Evolutionary conservation across 2,888 invertebrate genomes (phyloP), one percentile per base, ranked within the genome.

Genomic region (Parochlus steinenii): DNA sequence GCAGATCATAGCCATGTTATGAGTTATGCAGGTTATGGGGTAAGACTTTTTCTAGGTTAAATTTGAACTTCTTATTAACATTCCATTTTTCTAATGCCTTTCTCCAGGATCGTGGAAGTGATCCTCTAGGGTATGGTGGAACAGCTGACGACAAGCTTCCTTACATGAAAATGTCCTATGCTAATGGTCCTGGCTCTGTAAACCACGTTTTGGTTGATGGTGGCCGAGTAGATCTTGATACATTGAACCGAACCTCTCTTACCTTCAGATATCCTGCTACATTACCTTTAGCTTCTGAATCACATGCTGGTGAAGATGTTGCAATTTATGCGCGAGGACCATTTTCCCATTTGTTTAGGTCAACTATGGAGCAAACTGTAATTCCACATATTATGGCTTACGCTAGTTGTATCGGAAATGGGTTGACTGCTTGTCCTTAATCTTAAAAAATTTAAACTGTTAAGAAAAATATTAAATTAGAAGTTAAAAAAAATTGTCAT

Each of bases 291-390:
- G 43, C 53, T 1, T 62, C 68, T 8, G 80, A 79, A 48, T 79
- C 78, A 0, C 80, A 81, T 46, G 80, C 77, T 0, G 79, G 78
- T 0, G 82, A 85, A 44, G 85, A 85, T 49, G 82, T 85, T 1
- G 74, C 74, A 0, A 72, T 85, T 1, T 82, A 74, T 53, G 74
- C 74, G 18, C 53, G 52, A 8, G 86, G 75, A 33, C 83, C 81
- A 1, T 77, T 74, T 70, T 67, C 81, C 18, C 83, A 85, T 48
- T 64, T 87, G 4, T 80, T 86, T 53, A 71, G 75, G 0, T 77
- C 83, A 12, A 73, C 71, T 33, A 74, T 75, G 46, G 82, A 87
- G 46, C 81, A 86, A 52, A 73, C 68, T 48, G 65, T 71, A 39
- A 73, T 87, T 10, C 78, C 83, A 0, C 77, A 83, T 47, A 67